Evolutionary conservation across 2,797 vertebrate genomes (phyloP).

Genomic region (Syngnathus acus): DNA sequence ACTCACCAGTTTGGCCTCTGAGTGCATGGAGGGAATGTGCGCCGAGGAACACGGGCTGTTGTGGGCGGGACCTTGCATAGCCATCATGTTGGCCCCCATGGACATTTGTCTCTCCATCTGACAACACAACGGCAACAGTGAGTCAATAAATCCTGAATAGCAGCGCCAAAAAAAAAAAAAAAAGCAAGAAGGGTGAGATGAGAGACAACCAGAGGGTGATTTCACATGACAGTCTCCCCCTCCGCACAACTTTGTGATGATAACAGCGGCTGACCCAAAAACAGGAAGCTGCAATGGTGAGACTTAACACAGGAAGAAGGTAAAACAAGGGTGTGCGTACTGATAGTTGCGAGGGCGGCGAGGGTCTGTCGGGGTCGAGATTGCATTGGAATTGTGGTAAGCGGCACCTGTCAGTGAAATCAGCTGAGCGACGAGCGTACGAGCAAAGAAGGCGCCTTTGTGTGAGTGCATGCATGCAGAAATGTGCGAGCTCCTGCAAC

Average conservation of each 20-base stretch:
- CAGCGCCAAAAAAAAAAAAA: not conserved
- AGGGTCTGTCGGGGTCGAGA: constrained; percentile 22
- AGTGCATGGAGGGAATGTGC: constrained; percentile 95
- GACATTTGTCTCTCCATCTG: constrained; percentile 99
- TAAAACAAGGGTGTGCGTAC: constrained; percentile 34
- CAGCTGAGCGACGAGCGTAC: constrained; percentile 24
- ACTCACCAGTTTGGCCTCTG: constrained; percentile 98
- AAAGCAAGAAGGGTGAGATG: constrained; percentile 25
- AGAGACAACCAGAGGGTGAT: constrained; percentile 47
- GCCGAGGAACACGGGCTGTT: constrained; percentile 89
- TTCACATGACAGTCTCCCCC: constrained; percentile 54
- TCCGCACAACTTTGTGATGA: constrained; percentile 55
- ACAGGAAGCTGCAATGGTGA: constrained; percentile 63
- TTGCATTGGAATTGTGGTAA: not conserved
- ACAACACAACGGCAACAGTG: constrained; percentile 31
- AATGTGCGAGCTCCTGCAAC: constrained; percentile 13
- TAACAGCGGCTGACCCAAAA: constrained; percentile 64
- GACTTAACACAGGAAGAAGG: constrained; percentile 68
- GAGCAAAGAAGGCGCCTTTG: constrained; percentile 41
- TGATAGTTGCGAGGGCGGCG: constrained; percentile 13
- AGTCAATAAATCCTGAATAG: not conserved
- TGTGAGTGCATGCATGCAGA: constrained; percentile 15
- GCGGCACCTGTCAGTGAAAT: constrained; percentile 16
- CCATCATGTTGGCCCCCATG: constrained; percentile 96
- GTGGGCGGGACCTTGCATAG: constrained; percentile 91